Evolutionary conservation across 2,113 vertebrate species (phyloP), one percentile per base, ranked within the genome.

Genomic region (Protomyctophum bolini): DNA sequence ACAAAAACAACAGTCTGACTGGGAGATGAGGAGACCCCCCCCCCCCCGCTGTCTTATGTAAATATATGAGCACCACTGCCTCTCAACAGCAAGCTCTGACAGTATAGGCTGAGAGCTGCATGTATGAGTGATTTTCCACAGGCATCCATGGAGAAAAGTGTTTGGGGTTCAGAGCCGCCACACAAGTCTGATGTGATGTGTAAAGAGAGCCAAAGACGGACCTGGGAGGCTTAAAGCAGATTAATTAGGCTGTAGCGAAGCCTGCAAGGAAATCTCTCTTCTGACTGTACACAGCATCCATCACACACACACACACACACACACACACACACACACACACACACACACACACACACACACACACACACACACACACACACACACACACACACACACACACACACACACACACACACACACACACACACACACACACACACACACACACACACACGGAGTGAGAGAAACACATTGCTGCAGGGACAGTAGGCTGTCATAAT

Each of bases 231-330:
- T 90, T 90, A 88, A 88, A 88, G 89, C 63, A 90, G 89, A 91
- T 89, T 91, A 91, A 91, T 91, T 91, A 91, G 84, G 79, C 85
- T 87, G 87, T 83, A 89, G 87, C 77, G 56, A 81, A 87, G 79
- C 77, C 84, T 87, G 87, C 78, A 83, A 83, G 86, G 82, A 87
- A 87, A 86, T 85, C 86, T 82, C 75, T 84, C 80, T 80, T 83
- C 80, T 80, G 87, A 88, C 83, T 83, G 72, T 85, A 64, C 82
- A 89, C 33, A 41, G 33, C 33, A 41, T 41, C 33, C 33, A 3
- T 41, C 33, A 2, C 33, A 2, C 33, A 2, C 51, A 4, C 51
- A 4, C 51, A 0, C 51, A 58, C 63, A 65, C 15, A 51, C 63
- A 51, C 14, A 52, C 63, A 52, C 9, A 66, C 51, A 56, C 45